phyloP scores from a whole-genome alignment of 1,140 invertebrate species.

The Ridgeia piscesae region DNA sequence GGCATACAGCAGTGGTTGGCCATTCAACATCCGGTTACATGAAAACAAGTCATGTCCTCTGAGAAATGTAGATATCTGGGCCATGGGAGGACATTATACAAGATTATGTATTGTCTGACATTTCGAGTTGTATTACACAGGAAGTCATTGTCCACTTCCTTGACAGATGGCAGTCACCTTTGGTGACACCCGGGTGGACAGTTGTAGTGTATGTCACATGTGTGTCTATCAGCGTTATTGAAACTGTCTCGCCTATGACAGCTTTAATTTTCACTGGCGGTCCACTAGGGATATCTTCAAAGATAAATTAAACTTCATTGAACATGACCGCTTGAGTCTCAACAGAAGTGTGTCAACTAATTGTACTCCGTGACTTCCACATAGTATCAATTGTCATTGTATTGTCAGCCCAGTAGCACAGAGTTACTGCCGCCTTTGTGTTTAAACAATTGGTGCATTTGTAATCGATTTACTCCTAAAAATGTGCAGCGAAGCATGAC shows the following conservation, averaged over 20 bases:
- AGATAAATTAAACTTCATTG: background rate
- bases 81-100: background rate
- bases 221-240: background rate
- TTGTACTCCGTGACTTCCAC: background rate
- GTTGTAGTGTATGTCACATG: background rate
- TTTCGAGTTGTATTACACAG: background rate
- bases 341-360: background rate
- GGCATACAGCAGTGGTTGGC: no score
- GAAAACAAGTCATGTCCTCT: no score
- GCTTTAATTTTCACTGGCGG: no score
- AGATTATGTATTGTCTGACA: background rate
- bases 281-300: background rate
- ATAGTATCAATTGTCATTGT: background rate
- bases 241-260: background rate
- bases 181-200: background rate
- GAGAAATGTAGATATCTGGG: background rate
- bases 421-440: background rate
- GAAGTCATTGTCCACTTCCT: background rate
- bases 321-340: background rate
- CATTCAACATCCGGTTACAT: no score
- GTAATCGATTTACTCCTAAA: background rate
- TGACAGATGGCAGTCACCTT: background rate
- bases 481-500: background rate
- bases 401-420: background rate
- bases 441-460: background rate